Base-by-base conservation (phyloP, 2,797 vertebrate species). In the Crocodylus rhombifer region DNA sequence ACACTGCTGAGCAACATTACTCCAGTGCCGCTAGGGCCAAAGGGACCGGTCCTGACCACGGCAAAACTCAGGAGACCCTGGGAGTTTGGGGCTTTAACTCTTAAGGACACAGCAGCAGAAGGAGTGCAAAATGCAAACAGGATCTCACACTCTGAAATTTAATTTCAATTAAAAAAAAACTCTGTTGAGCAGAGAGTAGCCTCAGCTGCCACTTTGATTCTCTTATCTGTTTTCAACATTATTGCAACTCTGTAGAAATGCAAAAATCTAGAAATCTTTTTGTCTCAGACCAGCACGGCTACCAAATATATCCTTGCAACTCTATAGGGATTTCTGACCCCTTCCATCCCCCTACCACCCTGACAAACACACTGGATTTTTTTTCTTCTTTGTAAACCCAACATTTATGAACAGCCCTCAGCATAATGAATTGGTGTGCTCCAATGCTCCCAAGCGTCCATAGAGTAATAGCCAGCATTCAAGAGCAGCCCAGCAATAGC, bases 1-100 rank as follows among this genome's bases (percentile, higher is more conserved):
- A 42, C 10, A 23, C 7, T 80, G 13, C 15, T 57, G 60, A 55
- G 63, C 33, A 86, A 10, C 0, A 0, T 74, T 73, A 12, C 1
- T 7, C 10, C 90, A 61, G 60, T 83, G 75, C 15, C 71, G 17
- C 14, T 2, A 18, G 62, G 62, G n/a, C 11, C n/a, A n/a, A 33
- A 77, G 15, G 23, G 13, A 21, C 12, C 21, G 5, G 23, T 26
- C 69, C 16, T 51, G 14, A 9, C 36, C 25, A 33, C 13, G 36
- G 10, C 21, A 26, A 36, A 42, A 51, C 21, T 25, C 69, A 42
- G 69, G 25, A 73, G 69, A 15, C 21, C 6, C 6, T 42, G 69
- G 36, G 23, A 51, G 23, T 8, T 73, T 15, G 14, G 69, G 69
- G 21, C 36, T 73, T 51, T 51, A 51, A 51, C 42, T 51, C 42